A percentile compares a stretch with the other conserved stretches of the same genome.
Conservation (phyloP, 2,888 invertebrate species). For the Limnephilus auricula region DNA sequence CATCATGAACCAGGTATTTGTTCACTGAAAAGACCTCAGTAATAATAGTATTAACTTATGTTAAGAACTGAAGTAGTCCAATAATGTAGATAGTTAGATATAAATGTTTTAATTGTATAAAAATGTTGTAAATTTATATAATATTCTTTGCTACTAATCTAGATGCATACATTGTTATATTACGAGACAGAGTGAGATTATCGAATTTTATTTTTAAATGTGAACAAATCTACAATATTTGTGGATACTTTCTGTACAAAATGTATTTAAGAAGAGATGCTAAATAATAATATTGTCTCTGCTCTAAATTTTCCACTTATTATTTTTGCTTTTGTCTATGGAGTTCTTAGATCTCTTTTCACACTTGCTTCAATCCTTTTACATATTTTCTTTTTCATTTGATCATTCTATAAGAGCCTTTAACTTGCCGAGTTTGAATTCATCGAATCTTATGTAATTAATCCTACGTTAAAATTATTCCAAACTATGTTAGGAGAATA, state of each 20-base stretch:
- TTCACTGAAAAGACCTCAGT: constrained; percentile 46
- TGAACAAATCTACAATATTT: constrained; percentile 54
- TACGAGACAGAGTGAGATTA: constrained; percentile 56
- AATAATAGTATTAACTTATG: constrained; percentile 54
- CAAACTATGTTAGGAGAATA: constrained; percentile 19
- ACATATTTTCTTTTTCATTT: background rate
- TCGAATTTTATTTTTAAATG: constrained; percentile 52
- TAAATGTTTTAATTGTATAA: constrained; percentile 51
- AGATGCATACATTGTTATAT: constrained; percentile 15
- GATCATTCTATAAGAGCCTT: constrained; percentile 30
- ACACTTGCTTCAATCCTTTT: background rate
- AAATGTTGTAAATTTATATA: constrained; percentile 51
- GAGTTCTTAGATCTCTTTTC: background rate
- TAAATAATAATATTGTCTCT: background rate
- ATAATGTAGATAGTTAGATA: constrained; percentile 57
- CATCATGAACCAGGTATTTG: constrained; percentile 30
- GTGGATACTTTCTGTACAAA: constrained; percentile 48
- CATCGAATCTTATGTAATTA: constrained; percentile 10
- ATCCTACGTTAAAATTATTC: background rate
- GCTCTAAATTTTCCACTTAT: background rate
- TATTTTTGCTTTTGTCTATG: background rate
- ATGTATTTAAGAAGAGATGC: constrained; percentile 33
- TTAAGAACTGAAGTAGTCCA: constrained; percentile 57
- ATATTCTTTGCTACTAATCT: constrained; percentile 24
- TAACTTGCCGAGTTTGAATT: constrained; percentile 43